A percentile compares a stretch with the other conserved stretches of the same genome.
Conservation (phyloP, 2,113 vertebrate species). For the Passer domesticus region DNA sequence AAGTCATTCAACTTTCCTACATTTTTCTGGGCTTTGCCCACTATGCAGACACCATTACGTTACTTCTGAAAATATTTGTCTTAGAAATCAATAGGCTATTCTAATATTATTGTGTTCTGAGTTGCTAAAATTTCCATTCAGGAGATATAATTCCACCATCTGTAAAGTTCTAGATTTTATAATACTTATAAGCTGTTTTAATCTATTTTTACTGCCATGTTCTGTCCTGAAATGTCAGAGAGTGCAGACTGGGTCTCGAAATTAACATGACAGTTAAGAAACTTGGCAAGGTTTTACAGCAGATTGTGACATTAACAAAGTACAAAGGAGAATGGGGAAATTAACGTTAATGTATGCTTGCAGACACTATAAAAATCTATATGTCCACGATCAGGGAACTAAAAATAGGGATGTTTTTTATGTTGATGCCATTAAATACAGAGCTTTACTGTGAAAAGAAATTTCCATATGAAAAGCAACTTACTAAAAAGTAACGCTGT, state of each 20-base stretch:
- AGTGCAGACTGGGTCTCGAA: conserved; percentile 81
- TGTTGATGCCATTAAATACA: conserved; percentile 79
- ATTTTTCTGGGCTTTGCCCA: conserved; percentile 16
- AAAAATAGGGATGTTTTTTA: conserved; percentile 78
- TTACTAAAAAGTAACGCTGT: conserved; percentile 77
- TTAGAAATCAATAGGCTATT: conserved; percentile 74
- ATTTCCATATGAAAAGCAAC: conserved; percentile 85
- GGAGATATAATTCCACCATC: conserved; percentile 80
- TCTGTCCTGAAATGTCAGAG: conserved; percentile 87
- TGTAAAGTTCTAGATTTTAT: conserved; percentile 84
- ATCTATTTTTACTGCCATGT: conserved; percentile 88
- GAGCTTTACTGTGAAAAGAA: conserved; percentile 77
- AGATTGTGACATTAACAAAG: conserved; percentile 86
- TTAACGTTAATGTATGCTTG: conserved; percentile 81
- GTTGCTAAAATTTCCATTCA: conserved; percentile 75
- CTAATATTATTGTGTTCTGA: conserved; percentile 75
- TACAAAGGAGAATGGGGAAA: conserved; percentile 82
- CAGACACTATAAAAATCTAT: conserved; percentile 83
- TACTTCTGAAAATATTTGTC: conserved; percentile 77
- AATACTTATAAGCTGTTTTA: conserved; percentile 87
- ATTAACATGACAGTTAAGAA: conserved; percentile 88
- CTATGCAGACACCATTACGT: neutral
- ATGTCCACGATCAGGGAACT: conserved; percentile 78
- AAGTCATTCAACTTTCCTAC: neutral
- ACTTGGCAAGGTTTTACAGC: conserved; percentile 82